Evolutionary conservation across 2,888 invertebrate species (phyloP).

Genomic region (Rhabditophanes sp.): DNA sequence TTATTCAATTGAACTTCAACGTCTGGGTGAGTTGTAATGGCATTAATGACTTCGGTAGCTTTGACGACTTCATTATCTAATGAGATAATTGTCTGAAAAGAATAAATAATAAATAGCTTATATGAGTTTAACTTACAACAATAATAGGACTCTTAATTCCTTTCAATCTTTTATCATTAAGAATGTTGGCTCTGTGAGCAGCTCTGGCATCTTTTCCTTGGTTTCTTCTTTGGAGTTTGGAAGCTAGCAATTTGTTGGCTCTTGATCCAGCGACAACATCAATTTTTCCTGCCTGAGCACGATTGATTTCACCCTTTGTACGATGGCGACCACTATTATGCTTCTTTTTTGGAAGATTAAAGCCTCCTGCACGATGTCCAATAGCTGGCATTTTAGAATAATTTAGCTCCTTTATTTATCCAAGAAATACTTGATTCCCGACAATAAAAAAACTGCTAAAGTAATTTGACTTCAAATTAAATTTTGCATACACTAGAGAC

Average conservation of each 20-base stretch:
- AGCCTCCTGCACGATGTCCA: constrained; percentile 71
- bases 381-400: too few species aligned
- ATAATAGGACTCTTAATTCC: too few species aligned
- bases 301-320: constrained; percentile 61
- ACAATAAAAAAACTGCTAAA: too few species aligned
- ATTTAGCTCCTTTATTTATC: too few species aligned
- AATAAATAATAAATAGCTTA: not conserved
- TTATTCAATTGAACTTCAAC: constrained; percentile 10
- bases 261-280: not conserved
- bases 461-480: too few species aligned
- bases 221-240: too few species aligned
- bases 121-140: not conserved
- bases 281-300: constrained; percentile 17
- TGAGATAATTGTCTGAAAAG: constrained; percentile 27
- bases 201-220: too few species aligned
- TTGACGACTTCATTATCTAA: constrained; percentile 22
- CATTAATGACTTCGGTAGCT: constrained; percentile 13
- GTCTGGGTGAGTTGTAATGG: constrained; percentile 14
- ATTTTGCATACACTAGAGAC: too few species aligned
- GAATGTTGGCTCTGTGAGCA: too few species aligned
- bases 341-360: constrained; percentile 79
- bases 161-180: too few species aligned
- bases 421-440: too few species aligned
- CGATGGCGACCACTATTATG: constrained; percentile 82
- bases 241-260: not conserved